A percentile compares a stretch with the other conserved stretches of the same genome.
Conservation (phyloP, 2,797 vertebrate species). For the Knipowitschia caucasica region DNA sequence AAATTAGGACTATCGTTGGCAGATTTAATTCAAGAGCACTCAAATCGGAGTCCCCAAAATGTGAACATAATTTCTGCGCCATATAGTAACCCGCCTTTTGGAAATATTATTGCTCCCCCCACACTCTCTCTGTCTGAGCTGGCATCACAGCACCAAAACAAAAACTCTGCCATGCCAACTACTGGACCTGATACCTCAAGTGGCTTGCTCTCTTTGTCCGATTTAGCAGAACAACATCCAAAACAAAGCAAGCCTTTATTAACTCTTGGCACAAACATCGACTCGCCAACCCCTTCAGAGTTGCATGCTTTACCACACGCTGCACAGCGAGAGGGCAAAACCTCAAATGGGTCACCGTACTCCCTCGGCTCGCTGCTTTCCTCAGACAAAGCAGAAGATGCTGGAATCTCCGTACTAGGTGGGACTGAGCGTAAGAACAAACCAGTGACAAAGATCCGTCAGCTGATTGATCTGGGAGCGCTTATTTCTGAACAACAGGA, state of each 20-base stretch:
- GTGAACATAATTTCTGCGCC: constrained; percentile 57
- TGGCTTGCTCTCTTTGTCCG: constrained; percentile 69
- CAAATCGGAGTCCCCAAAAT: constrained; percentile 62
- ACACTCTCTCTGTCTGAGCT: constrained; percentile 51
- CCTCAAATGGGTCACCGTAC: constrained; percentile 56
- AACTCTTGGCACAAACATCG: constrained; percentile 22
- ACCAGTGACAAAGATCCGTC: constrained; percentile 28
- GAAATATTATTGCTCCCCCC: constrained; percentile 11
- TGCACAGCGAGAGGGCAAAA: constrained; percentile 67
- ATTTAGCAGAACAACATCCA: constrained; percentile 65
- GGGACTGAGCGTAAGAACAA: constrained; percentile 36
- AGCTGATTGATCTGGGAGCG: constrained; percentile 79
- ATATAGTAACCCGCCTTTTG: constrained; percentile 46
- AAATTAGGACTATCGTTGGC: constrained; percentile 81
- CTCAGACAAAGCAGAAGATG: constrained; percentile 52
- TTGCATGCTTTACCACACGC: constrained; percentile 78
- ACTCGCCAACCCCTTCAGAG: constrained; percentile 60
- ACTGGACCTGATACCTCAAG: constrained; percentile 16
- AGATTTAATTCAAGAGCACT: constrained; percentile 85
- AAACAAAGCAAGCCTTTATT: constrained; percentile 24
- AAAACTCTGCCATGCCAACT: constrained; percentile 13
- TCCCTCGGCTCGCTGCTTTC: constrained; percentile 50
- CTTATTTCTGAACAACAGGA: constrained; percentile 68
- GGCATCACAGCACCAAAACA: constrained; percentile 54
- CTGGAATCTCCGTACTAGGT: constrained; percentile 24